These are phyloP conservation scores for Morbakka virulenta DNA, from an alignment of 30 jellyfish, hydroid and myxozoan species.

Conservation along the genomic window DNA sequence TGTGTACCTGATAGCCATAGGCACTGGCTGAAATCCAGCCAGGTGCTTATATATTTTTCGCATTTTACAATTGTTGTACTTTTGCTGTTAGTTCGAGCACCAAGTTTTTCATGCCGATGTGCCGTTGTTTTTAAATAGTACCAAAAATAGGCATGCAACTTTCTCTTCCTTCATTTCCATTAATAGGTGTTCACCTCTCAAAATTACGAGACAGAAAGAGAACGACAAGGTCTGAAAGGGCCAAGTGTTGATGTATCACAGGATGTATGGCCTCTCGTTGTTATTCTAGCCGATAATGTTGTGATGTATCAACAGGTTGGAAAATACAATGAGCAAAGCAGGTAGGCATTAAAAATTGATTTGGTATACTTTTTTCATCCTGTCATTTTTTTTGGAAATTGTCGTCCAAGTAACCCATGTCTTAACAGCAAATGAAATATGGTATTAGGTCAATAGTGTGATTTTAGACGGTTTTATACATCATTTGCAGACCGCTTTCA, in stretches of 20 bases:
- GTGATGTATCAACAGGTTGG: slow-evolving; percentile 95
- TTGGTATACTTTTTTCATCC: no score
- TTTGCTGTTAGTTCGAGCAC: no score
- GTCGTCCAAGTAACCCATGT: not conserved
- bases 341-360: no score
- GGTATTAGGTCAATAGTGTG: no score
- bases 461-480: no score
- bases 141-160: no score
- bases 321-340: slow-evolving; percentile 55
- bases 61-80: not conserved
- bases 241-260: slow-evolving; percentile 22
- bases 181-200: slow-evolving; percentile 78
- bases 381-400: not conserved
- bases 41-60: not conserved
- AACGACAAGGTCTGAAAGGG: slow-evolving; percentile 19
- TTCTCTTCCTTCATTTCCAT: no score
- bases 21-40: not conserved
- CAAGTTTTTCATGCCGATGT: no score
- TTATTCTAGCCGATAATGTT: slow-evolving; percentile 71
- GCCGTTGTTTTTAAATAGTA: no score
- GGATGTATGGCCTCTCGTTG: slow-evolving; percentile 77
- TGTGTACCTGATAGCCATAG: no score
- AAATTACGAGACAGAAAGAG: slow-evolving; percentile 60
- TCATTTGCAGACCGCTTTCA: no score
- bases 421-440: not conserved